Percentiles rank a stretch among this genome's conserved stretches.
phyloP scores from a whole-genome alignment of 2,113 vertebrate genomes.

The Oreocharis arfaki region DNA sequence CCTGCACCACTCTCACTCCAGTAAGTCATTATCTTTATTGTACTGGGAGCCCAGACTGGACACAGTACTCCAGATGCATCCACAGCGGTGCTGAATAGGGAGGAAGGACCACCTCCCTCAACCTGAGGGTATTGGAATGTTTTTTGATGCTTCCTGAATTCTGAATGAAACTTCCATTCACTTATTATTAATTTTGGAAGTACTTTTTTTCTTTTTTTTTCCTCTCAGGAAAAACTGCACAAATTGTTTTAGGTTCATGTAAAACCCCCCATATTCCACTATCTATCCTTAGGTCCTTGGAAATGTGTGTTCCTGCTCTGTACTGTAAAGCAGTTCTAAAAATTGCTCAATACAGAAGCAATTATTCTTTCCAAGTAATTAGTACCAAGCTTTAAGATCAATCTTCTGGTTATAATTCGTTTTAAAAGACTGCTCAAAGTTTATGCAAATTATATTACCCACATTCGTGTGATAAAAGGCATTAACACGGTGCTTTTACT shows the following conservation, averaged over 20 bases:
- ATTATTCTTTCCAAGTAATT: neutral
- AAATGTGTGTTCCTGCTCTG: neutral
- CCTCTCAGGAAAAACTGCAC: neutral
- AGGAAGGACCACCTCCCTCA: neutral
- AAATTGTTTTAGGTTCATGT: neutral
- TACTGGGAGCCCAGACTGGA: neutral
- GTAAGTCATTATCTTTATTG: neutral
- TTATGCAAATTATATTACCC: neutral
- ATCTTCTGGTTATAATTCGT: neutral
- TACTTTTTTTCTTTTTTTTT: neutral
- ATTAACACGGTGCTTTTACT: neutral
- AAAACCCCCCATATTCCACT: neutral
- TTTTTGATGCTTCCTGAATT: neutral
- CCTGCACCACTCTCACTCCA: neutral
- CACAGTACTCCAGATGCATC: neutral
- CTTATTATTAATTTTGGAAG: neutral
- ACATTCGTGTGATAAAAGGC: neutral
- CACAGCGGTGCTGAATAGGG: neutral
- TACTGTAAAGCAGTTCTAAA: neutral
- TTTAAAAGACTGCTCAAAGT: neutral
- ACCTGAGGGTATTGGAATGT: neutral
- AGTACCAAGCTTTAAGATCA: neutral
- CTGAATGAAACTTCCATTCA: neutral
- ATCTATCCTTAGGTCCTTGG: neutral
- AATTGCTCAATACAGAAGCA: neutral